Evolutionary conservation across 92 coral and sea anemone genomes (phyloP), one percentile per base, ranked within the genome.

Genomic region (Bergia puertoricense): DNA sequence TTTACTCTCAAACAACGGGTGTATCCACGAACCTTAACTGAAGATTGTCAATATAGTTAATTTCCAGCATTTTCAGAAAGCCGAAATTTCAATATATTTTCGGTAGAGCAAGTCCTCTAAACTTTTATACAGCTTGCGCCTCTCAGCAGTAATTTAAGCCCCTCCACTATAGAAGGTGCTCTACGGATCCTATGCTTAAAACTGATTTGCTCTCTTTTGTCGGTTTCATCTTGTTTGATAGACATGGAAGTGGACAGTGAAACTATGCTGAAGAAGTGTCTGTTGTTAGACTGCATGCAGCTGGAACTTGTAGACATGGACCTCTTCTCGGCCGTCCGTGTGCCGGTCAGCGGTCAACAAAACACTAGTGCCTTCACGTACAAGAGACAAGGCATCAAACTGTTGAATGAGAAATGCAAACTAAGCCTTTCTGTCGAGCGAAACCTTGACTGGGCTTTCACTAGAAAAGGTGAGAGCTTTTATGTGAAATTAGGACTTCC

Each of bases 241-340:
- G 87, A 84, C 50, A 84, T 84, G 88, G 76, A 68, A 48, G 46
- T 62, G 76, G 82, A 81, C 85, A 42, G 56, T 62, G 94, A 44
- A 56, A 74, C 30, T 65, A 0, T 18, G 66, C 66, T 8, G 48
- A 92, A 86, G 36, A 67, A 81, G 90, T 89, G 65, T 71, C 77
- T 67, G 77, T 86, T 97, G 88, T 76, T 97, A 30, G 99, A 97
- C 86, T 92, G 98, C 76, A 97, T 97, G 99, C 90, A 86, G 56
- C 92, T 97, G n/a, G 99, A 97, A 68, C 91, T 97, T 69, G 94
- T 92, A 8, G 99, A 97, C 76, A 97, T 97, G 95, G 99, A 97
- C 65, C 89, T 97, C 41, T 97, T 95, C 82, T 95, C 99, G 76
- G 99, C 99, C 40, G 93, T 94, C 42, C 88, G 97, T 36, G 91